Evolutionary conservation across 2,888 invertebrate genomes (phyloP), one percentile per base, ranked within the genome.

Genomic region (Mythimna pallens): DNA sequence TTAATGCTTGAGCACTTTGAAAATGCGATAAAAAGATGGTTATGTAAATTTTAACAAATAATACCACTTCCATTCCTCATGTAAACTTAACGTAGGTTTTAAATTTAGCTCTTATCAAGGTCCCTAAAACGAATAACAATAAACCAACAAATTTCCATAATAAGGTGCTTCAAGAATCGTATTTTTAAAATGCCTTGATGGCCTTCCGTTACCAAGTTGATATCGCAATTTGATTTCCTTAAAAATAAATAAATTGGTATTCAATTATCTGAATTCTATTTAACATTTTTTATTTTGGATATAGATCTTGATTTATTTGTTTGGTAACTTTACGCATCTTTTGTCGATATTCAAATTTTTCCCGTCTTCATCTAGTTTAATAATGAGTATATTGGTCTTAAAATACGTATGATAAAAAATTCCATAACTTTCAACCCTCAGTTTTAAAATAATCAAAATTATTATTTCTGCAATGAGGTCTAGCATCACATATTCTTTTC

Each of bases 221-320:
- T 66, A 67, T 58, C 68, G 40, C 78, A 70, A 78, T 81, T 86
- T 81, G 76, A 77, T 78, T 77, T 67, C 69, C 74, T 59, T 77
- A 77, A 79, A 82, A 75, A 80, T 76, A 71, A 81, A 81, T 76
- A 78, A 75, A 82, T 82, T 78, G 62, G 58, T 78, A 65, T 69
- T 69, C 66, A 83, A 78, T 79, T 66, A 79, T 65, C 59, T 58
- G 58, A 61, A 66, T 55, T n/a, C 67, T 65, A 58, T 61, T 66
- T 55, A 55, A 69, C 47, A 58, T 66, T 55, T 52, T 70, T 69
- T 61, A 59, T 62, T 81, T 73, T 62, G 61, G 73, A 22, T 59
- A 70, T 50, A 12, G 40, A 54, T 65, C 62, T 55, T 74, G 61
- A 79, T 70, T 54, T 59, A 78, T 73, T 14, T 58, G 17, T 70